Evolutionary conservation across 2,113 vertebrate genomes (phyloP), one percentile per base, ranked within the genome.

Genomic region (Leptobrachium ailaonicum): DNA sequence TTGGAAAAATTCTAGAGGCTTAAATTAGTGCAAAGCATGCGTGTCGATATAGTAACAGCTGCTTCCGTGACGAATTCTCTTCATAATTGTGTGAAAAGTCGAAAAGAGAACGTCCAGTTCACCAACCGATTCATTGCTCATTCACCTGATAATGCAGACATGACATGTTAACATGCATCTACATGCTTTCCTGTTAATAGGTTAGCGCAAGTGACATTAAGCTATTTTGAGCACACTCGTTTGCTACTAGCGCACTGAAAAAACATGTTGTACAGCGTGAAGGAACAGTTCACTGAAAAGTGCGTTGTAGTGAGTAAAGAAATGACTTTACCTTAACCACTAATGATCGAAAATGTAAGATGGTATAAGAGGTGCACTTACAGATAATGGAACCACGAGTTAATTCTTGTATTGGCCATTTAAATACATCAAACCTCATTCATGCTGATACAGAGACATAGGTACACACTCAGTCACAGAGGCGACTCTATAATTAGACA

Each of bases 101-200:
- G 56, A 77, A 50, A 68, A 68, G 44, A 77, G 75, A 41, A 13
- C n/a, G 56, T 11, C 2, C 45, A 66, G 41, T 50, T 50, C 8
- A 8, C 47, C 47, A 50, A 50, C 47, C 47, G 8, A 50, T 8
- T 50, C 8, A 8, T 50, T 50, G 4, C 47, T 50, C 47, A 8
- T 50, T 50, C 47, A 50, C 4, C 47, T 50, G 4, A 4, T 50
- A 50, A 50, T 8, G 8, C 47, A 50, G 13, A 64, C 4, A 32
- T 64, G 4, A 10, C n/a, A 20, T 3, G 12, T 70, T 70, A 71
- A 64, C 58, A 64, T 66, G 60, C 71, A 72, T 5, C 45, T 41
- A 54, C 77, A 58, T 58, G 63, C 58, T 54, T 20, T 2, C 2
- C 14, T 43, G 69, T 79, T 73, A 80, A 73, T 80, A 64, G 68